Percentiles rank a stretch among this genome's conserved stretches.
Evolutionary conservation across 1,140 invertebrate species (phyloP).

Genomic region (Apis florea): DNA sequence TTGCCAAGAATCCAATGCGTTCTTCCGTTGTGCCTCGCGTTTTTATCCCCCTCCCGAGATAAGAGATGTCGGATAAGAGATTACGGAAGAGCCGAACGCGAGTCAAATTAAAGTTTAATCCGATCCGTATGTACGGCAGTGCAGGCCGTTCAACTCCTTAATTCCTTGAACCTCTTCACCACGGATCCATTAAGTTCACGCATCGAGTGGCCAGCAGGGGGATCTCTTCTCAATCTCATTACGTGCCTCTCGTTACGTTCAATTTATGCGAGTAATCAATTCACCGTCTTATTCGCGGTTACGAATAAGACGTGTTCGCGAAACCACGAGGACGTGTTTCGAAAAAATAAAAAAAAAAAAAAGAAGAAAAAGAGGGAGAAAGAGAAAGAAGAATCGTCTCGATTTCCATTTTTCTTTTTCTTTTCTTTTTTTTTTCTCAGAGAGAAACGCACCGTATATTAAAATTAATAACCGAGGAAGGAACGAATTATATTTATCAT

Average conservation of each 20-base stretch:
- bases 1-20: constrained; percentile 10
- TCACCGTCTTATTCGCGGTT: no score
- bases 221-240: constrained; percentile 5
- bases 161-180: constrained; percentile 36
- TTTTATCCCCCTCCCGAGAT: constrained; percentile 9
- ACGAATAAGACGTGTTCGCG: no score
- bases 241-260: background rate
- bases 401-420: no score
- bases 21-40: background rate
- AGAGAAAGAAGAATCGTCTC: no score
- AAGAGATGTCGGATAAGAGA: background rate
- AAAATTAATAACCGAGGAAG: no score
- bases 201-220: constrained; percentile 8
- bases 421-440: no score
- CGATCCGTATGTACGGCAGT: constrained; percentile 30
- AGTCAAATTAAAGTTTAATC: constrained; percentile 40
- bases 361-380: no score
- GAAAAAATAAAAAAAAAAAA: no score
- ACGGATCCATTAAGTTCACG: constrained; percentile 18
- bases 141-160: constrained; percentile 33
- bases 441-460: no score
- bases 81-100: constrained; percentile 5
- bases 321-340: no score
- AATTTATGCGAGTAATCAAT: no score
- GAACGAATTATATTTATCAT: no score